phyloP scores from a whole-genome alignment of 2,113 vertebrate species.

The Cinclus cinclus region DNA sequence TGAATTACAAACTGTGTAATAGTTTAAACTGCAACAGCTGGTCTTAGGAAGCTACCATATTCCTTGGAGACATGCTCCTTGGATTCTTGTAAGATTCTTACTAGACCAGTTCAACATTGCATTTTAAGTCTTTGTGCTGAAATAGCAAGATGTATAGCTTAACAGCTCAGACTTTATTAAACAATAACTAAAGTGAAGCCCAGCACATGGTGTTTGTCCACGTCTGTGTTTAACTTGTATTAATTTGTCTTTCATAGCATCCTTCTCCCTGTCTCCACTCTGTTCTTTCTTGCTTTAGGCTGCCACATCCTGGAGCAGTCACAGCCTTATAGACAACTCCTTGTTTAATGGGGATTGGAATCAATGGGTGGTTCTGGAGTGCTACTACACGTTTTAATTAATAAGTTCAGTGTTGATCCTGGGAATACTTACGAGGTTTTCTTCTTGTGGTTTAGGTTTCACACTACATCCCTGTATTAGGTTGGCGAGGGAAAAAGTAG shows the following conservation, averaged over 20 bases:
- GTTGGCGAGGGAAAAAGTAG: not conserved
- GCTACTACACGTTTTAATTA: not conserved
- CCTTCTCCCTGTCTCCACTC: not conserved
- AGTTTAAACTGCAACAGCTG: conserved; percentile 72
- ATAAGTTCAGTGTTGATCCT: not conserved
- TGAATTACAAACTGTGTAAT: conserved; percentile 73
- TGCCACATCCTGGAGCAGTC: not conserved
- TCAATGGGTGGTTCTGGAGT: not conserved
- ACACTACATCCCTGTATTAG: not conserved
- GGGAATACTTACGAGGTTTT: not conserved
- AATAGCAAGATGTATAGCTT: not conserved
- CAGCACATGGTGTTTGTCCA: not conserved
- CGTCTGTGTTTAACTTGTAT: not conserved
- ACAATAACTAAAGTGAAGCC: not conserved
- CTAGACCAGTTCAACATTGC: conserved; percentile 13
- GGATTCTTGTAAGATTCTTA: conserved; percentile 16
- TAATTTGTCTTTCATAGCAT: not conserved
- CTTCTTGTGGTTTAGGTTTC: not conserved
- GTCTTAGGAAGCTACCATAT: conserved; percentile 64
- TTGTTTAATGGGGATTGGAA: not conserved
- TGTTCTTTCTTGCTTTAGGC: not conserved
- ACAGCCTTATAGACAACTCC: not conserved
- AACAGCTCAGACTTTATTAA: conserved; percentile 1
- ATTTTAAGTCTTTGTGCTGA: conserved; percentile 4
- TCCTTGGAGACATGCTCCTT: conserved; percentile 57